These are phyloP conservation scores for Anguilla anguilla DNA, from an alignment of 2,797 vertebrate species.

Conservation along the genomic window DNA sequence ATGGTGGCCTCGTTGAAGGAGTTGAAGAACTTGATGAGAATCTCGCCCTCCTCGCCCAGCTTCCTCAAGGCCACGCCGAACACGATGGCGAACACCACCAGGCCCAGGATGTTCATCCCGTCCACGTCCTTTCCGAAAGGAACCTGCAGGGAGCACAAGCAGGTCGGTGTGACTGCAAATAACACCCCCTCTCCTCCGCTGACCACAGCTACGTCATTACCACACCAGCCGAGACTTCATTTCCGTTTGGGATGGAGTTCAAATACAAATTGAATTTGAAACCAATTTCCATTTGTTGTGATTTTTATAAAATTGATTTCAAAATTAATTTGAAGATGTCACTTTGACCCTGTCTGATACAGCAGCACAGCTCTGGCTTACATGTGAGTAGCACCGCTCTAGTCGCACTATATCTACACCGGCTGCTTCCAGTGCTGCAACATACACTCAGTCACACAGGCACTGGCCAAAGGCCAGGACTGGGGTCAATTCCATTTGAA, in stretches of 20 bases:
- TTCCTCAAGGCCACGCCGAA: slow-evolving; percentile 87
- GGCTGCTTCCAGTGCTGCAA: background rate
- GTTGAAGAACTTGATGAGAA: slow-evolving; percentile 83
- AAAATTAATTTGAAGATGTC: background rate
- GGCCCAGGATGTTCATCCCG: slow-evolving; percentile 89
- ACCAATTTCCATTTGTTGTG: background rate
- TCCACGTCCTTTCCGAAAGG: slow-evolving; percentile 71
- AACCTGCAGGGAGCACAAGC: slow-evolving; percentile 58
- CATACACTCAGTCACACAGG: background rate
- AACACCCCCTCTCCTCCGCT: background rate
- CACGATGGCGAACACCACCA: slow-evolving; percentile 87
- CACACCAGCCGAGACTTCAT: background rate
- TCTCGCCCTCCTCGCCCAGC: slow-evolving; percentile 84
- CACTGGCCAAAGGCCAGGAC: background rate
- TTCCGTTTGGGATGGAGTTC: background rate
- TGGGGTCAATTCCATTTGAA: background rate
- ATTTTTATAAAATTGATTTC: background rate
- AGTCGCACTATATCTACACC: background rate
- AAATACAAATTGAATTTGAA: background rate
- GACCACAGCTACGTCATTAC: background rate
- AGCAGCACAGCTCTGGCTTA: background rate
- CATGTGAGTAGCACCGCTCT: background rate
- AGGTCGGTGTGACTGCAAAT: background rate
- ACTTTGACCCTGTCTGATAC: background rate
- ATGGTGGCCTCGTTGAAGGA: slow-evolving; percentile 83